These are phyloP conservation scores for Isurus oxyrinchus DNA, from an alignment of 2,113 vertebrate genomes.

Conservation along the genomic window DNA sequence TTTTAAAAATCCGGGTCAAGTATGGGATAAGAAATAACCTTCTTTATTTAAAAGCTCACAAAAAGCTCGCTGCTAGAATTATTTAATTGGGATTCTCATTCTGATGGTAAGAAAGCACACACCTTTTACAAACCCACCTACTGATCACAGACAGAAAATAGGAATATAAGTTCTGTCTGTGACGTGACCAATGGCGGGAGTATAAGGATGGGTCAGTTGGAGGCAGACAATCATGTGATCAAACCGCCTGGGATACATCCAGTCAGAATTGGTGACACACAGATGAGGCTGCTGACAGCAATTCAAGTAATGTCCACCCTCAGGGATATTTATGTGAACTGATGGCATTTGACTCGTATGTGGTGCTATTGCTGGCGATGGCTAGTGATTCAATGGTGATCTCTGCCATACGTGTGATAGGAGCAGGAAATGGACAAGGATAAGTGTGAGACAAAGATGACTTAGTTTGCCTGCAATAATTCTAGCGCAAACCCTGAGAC, in stretches of 20 bases:
- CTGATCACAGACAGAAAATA: too few species aligned
- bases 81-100: too few species aligned
- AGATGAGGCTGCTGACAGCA: not conserved
- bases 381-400: not conserved
- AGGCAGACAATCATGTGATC: not conserved
- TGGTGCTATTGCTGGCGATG: not conserved
- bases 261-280: not conserved
- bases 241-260: not conserved
- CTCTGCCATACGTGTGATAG: not conserved
- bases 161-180: too few species aligned
- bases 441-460: not conserved
- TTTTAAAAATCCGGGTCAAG: too few species aligned
- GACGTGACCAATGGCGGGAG: not conserved
- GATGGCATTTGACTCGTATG: not conserved
- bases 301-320: not conserved
- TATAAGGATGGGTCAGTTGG: not conserved
- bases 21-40: too few species aligned
- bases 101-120: too few species aligned
- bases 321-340: not conserved
- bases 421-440: not conserved
- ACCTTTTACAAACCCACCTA: too few species aligned
- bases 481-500: not conserved
- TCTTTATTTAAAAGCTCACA: too few species aligned
- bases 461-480: not conserved
- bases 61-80: too few species aligned